Conservation (phyloP, 2,113 vertebrate species). For the Neodontobutis hainanensis region DNA sequence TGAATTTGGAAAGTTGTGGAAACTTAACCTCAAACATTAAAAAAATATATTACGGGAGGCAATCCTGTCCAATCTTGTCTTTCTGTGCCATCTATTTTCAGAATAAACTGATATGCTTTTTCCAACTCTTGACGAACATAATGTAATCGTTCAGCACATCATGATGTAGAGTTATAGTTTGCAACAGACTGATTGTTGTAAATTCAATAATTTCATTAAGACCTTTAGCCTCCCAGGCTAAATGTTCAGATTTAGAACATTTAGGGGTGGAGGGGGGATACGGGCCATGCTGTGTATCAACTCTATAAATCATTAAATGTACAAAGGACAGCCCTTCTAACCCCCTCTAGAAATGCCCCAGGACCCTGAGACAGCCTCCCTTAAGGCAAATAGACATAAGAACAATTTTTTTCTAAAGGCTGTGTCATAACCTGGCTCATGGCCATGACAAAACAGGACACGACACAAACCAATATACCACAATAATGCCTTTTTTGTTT, state of each 20-base stretch:
- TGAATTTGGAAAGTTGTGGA: too few species aligned
- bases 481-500: too few species aligned
- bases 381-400: neutral
- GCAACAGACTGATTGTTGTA: neutral
- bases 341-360: neutral
- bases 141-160: neutral
- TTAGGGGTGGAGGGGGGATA: too few species aligned
- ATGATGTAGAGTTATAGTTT: neutral
- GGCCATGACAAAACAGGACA: too few species aligned
- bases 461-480: too few species aligned
- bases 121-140: neutral
- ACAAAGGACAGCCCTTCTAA: neutral
- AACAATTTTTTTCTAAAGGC: neutral
- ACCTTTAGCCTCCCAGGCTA: neutral
- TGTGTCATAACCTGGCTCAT: too few species aligned
- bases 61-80: neutral
- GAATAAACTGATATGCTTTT: slow-evolving; percentile 10
- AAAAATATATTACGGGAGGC: neutral
- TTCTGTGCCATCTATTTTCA: slow-evolving; percentile 27
- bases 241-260: neutral
- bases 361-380: neutral
- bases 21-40: neutral
- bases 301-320: neutral
- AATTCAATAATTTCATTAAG: neutral
- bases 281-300: too few species aligned